Conservation (phyloP, 2,113 vertebrate genomes). For the Echinops telfairi region DNA sequence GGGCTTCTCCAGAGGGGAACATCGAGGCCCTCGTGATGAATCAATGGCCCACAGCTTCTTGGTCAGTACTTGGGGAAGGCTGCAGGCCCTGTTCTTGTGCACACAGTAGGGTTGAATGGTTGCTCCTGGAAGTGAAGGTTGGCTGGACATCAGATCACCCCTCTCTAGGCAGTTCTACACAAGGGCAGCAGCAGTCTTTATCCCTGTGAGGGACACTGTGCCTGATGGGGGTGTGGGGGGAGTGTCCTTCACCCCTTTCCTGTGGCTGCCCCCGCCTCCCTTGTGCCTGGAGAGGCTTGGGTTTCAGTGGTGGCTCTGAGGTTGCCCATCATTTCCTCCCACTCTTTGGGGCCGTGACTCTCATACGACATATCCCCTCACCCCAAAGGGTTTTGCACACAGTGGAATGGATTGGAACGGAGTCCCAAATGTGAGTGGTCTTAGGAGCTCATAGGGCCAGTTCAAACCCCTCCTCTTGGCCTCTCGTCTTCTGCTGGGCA, state of each 20-base stretch:
- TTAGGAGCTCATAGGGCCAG: background rate
- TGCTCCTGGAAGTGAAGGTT: background rate
- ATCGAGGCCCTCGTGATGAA: background rate
- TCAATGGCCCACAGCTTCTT: fast-evolving
- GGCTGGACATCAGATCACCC: fast-evolving
- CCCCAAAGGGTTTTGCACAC: fast-evolving
- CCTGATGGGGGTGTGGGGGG: too few relatives aligned
- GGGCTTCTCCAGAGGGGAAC: background rate
- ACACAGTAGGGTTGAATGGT: background rate
- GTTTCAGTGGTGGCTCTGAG: background rate
- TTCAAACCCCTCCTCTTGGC: background rate
- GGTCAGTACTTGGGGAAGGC: background rate
- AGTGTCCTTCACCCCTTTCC: background rate
- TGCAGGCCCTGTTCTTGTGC: fast-evolving
- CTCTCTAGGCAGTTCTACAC: background rate
- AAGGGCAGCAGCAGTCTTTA: background rate
- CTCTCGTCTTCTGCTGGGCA: too few relatives aligned
- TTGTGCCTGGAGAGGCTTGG: background rate
- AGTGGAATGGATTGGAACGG: background rate
- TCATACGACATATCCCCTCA: fast-evolving
- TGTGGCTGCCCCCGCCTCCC: fast-evolving
- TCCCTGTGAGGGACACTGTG: background rate
- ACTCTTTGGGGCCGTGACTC: background rate
- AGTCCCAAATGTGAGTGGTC: background rate
- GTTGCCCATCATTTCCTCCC: background rate